Evolutionary conservation across 2,113 vertebrate genomes (phyloP).

Genomic region (Ahaetulla prasina): DNA sequence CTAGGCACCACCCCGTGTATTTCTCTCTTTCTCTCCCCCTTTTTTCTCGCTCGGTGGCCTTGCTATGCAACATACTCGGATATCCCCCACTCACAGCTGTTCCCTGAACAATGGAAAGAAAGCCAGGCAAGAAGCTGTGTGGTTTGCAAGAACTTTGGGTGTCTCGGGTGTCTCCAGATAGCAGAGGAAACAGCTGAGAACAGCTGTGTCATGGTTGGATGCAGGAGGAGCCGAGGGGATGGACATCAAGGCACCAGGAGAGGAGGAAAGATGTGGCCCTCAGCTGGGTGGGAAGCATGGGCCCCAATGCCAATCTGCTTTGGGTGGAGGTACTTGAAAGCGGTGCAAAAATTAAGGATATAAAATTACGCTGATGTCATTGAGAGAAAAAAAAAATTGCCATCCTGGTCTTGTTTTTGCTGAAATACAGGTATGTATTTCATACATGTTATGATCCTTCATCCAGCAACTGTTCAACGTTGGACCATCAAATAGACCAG

Average conservation of each 20-base stretch:
- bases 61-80: slow-evolving; percentile 3
- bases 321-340: not conserved
- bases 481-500: not conserved
- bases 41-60: not conserved
- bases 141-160: not conserved
- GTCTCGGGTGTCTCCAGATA: slow-evolving; percentile 8
- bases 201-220: slow-evolving; percentile 50
- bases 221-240: not conserved
- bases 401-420: not conserved
- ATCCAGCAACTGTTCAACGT: not conserved
- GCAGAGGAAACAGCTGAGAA: slow-evolving; percentile 52
- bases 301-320: not conserved
- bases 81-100: slow-evolving; percentile 37
- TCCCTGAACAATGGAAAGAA: not conserved
- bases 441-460: not conserved
- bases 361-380: not conserved
- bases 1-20: not conserved
- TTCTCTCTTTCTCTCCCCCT: not conserved
- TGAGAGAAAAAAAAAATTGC: not conserved
- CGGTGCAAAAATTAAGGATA: not conserved
- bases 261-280: not conserved
- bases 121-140: not conserved
- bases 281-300: not conserved
- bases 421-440: not conserved
- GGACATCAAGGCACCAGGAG: not conserved